Base-by-base conservation (phyloP, 2,888 invertebrate genomes). In the Subacronicta megacephala region DNA sequence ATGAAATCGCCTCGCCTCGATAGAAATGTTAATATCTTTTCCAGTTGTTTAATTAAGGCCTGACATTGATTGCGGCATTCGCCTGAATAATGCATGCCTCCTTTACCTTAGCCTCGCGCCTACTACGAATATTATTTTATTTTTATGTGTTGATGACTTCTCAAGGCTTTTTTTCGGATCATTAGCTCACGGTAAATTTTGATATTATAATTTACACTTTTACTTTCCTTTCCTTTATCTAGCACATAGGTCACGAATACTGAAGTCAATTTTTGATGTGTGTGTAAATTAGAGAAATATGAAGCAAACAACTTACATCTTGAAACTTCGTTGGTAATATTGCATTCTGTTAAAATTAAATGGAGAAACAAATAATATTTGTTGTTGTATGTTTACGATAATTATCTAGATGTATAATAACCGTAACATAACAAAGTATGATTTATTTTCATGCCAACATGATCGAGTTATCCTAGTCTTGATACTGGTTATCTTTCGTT, bases 71-170 rank as follows among this genome's bases (percentile, higher is more conserved):
- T 67, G 66, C 62, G 68, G 54, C 53, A n/a, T 43, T 52, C 42
- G 42, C 44, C 50, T 82, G 81, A 82, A 83, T 83, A 71, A 83
- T 83, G 71, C 75, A 83, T 75, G n/a, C n/a, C n/a, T n/a, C n/a
- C n/a, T n/a, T n/a, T n/a, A n/a, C n/a, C n/a, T n/a, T n/a, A 54
- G 78, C 62, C 49, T 52, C n/a, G 55, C 51, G 66, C 63, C 66
- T 67, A 40, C 38, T 49, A 43, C 62, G 53, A 62, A 57, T 71
- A 63, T 68, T 68, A 60, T 72, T 76, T 67, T 78, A 68, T 80
- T 81, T 80, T 71, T 72, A 80, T 81, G 79, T 60, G 31, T 45
- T 43, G 52, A 36, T 40, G 50, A 50, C 61, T 59, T 56, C 42
- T 55, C 31, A 18, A 52, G 20, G 44, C 56, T 61, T 58, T 41